A percentile compares a stretch with the other conserved stretches of the same genome.
Evolutionary conservation across 2,888 invertebrate genomes (phyloP).

Genomic region (Rotaria magnacalcarata): DNA sequence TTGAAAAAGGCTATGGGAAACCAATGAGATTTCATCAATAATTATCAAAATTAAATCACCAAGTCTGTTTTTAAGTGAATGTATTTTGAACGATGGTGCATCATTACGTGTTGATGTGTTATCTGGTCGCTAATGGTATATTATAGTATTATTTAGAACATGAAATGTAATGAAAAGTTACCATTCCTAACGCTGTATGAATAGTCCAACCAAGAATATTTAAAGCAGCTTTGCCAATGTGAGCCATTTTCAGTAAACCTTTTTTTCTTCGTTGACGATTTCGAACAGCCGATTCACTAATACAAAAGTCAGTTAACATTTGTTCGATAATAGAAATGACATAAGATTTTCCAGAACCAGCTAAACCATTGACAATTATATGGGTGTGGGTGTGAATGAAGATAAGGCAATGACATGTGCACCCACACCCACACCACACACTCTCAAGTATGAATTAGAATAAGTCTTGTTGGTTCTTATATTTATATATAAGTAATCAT

Average conservation of each 20-base stretch:
- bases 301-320: too few relatives aligned
- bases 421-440: too few relatives aligned
- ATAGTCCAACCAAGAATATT: slow-evolving; percentile 19
- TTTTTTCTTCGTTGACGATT: too few relatives aligned
- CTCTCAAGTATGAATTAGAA: too few relatives aligned
- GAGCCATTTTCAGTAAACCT: background rate
- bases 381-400: background rate
- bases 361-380: background rate
- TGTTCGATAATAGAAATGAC: background rate
- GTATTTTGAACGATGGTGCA: too few relatives aligned
- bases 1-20: background rate
- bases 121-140: too few relatives aligned
- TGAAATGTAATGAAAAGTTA: background rate
- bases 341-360: background rate
- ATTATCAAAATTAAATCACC: background rate
- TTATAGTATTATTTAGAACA: background rate
- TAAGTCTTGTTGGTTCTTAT: too few relatives aligned
- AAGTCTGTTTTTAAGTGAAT: background rate
- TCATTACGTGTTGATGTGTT: too few relatives aligned
- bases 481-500: too few relatives aligned
- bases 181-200: background rate
- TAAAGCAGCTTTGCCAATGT: background rate
- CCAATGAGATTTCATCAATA: background rate
- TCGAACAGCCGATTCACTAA: too few relatives aligned
- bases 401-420: too few relatives aligned